Evolutionary conservation across 2,797 vertebrate species (phyloP).

Genomic region (Enteromius trimaculatus): DNA sequence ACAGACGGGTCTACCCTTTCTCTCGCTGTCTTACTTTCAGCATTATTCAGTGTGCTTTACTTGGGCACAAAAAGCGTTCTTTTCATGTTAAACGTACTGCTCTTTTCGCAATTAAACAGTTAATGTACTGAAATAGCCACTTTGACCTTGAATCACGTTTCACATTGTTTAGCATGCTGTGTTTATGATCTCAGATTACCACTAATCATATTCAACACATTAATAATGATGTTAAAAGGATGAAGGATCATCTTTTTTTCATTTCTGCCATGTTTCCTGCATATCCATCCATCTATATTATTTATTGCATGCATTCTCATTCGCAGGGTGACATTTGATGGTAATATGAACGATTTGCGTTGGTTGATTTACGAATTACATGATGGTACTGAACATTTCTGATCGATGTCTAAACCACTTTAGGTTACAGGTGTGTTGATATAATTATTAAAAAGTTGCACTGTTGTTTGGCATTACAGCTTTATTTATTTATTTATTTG

Average conservation of each 20-base stretch:
- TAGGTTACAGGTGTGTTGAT: not conserved
- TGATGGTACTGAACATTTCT: conserved; percentile 12
- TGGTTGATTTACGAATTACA: not conserved
- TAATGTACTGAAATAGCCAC: not conserved
- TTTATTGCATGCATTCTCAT: not conserved
- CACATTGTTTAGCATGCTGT: conserved; percentile 10
- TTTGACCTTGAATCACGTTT: conserved; percentile 15
- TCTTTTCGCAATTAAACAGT: not conserved
- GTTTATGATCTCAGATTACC: conserved; percentile 16
- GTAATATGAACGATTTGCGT: conserved; percentile 14
- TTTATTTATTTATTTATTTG: not conserved
- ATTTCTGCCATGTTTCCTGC: not conserved
- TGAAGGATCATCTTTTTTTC: conserved; percentile 10
- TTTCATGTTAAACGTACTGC: not conserved
- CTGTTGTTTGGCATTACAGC: not conserved
- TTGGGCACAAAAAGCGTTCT: not conserved
- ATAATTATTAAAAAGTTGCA: not conserved
- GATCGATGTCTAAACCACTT: conserved; percentile 29
- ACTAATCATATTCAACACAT: conserved; percentile 24
- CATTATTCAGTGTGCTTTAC: conserved; percentile 28
- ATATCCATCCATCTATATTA: conserved; percentile 23
- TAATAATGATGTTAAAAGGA: conserved; percentile 11
- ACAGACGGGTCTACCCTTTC: conserved; percentile 31
- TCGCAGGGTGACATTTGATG: conserved; percentile 24
- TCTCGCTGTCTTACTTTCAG: conserved; percentile 29